phyloP scores from a whole-genome alignment of 1,140 invertebrate genomes.

The Heliconius congener region DNA sequence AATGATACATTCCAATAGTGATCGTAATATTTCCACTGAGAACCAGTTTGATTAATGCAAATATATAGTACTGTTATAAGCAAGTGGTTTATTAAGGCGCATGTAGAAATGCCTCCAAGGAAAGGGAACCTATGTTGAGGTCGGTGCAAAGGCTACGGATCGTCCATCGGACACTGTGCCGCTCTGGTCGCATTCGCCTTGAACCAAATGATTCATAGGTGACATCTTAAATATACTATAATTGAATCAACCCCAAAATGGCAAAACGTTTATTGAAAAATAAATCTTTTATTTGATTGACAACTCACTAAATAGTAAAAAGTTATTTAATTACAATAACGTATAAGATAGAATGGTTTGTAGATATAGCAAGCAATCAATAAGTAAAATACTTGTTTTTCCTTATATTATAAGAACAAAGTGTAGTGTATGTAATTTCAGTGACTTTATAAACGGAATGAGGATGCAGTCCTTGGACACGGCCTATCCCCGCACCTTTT shows the following conservation, averaged over 20 bases:
- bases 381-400: background rate
- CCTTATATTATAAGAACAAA: background rate
- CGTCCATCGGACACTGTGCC: conserved; percentile 32
- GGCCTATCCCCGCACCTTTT: conserved; percentile 34
- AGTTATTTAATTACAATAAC: background rate
- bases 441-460: conserved; percentile 27
- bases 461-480: conserved; percentile 20
- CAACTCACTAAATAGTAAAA: background rate
- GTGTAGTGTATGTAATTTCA: background rate
- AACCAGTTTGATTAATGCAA: conserved; percentile 55
- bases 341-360: background rate
- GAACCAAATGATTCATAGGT: conserved; percentile 55
- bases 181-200: conserved; percentile 50
- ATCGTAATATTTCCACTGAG: conserved; percentile 51
- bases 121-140: conserved; percentile 66
- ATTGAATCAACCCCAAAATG: background rate
- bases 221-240: conserved; percentile 32
- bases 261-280: background rate
- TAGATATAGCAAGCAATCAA: background rate
- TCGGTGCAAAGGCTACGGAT: conserved; percentile 63
- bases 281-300: background rate
- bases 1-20: conserved; percentile 45
- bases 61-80: background rate
- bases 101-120: conserved; percentile 61
- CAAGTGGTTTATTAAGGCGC: conserved; percentile 45